Conservation (phyloP, 2,113 vertebrate genomes). For the Atlantisia rogersi region DNA sequence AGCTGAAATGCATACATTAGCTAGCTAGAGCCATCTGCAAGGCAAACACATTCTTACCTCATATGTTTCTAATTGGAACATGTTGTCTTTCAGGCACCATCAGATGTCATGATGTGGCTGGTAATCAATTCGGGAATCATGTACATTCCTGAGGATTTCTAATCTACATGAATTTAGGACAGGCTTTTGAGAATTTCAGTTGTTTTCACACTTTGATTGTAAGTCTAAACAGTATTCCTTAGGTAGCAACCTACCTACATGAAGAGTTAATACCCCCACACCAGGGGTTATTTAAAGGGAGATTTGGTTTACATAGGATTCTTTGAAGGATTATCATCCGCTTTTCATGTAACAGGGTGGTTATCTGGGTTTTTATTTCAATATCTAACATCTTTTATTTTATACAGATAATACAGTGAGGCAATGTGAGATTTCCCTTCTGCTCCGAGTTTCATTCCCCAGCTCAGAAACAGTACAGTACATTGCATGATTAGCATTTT, state of each 20-base stretch:
- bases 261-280: neutral
- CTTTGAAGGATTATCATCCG: neutral
- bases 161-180: neutral
- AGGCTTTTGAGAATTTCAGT: neutral
- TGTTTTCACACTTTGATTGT: neutral
- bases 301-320: neutral
- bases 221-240: neutral
- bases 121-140: neutral
- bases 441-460: neutral
- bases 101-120: neutral
- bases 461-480: neutral
- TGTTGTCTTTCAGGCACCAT: slow-evolving; percentile 21
- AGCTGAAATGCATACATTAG: slow-evolving; percentile 52
- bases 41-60: slow-evolving; percentile 23
- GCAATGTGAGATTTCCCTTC: neutral
- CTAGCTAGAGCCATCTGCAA: slow-evolving; percentile 39
- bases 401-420: neutral
- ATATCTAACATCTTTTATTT: neutral
- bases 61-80: neutral
- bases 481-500: neutral
- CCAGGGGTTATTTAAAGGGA: neutral
- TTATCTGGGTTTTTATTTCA: neutral
- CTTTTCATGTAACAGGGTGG: neutral
- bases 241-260: neutral
- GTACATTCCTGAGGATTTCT: neutral